Evolutionary conservation across 30 jellyfish, hydroid and myxozoan genomes (phyloP), one percentile per base, ranked within the genome.

Genomic region (Aurelia sp.): DNA sequence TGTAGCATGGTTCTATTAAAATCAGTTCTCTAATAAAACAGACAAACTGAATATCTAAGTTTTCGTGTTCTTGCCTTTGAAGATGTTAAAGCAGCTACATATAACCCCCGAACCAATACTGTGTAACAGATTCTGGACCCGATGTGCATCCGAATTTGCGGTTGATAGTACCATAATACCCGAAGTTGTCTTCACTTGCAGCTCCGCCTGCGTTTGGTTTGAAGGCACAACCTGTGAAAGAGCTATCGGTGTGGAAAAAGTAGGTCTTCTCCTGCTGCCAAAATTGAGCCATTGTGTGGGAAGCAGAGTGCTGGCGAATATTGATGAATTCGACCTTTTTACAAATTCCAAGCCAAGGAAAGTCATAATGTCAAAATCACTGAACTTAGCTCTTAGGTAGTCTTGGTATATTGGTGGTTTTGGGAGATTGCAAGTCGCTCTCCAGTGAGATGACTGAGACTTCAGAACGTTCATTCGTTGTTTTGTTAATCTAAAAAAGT

Each of bases 351-450:
- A 3, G 11, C 74, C 86, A 16, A 18, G 11, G 31, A 19, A 74
- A 13, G 61, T 55, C 60, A 74, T 18, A 0, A 74, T 24, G 59
- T 74, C 86, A 2, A 74, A 18, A 6, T 74, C 60, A 19, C 12
- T 11, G 17, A 74, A 13, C 4, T 10, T 0, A 0, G 30, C 86
- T 2, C 86, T 22, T 5, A 74, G 48, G 16, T 74, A 74, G 31
- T 74, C 86, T 31, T 48, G 72, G 73, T 9, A 21, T 6, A 74
- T 52, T 2, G 61, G 0, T 13, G 57, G n/a, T 21, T 20, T 22
- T 51, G 60, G 58, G 55, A 51, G 22, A 38, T 66, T 74, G 75
- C 86, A 74, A 21, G 86, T 74, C 5, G 74, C 86, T 74, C 86
- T 35, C 86, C 86, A 74, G 50, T 47, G 61, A 4, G 74, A 48